Base-by-base conservation (phyloP, 1,140 invertebrate genomes). In the Drosophila kohkoa region DNA sequence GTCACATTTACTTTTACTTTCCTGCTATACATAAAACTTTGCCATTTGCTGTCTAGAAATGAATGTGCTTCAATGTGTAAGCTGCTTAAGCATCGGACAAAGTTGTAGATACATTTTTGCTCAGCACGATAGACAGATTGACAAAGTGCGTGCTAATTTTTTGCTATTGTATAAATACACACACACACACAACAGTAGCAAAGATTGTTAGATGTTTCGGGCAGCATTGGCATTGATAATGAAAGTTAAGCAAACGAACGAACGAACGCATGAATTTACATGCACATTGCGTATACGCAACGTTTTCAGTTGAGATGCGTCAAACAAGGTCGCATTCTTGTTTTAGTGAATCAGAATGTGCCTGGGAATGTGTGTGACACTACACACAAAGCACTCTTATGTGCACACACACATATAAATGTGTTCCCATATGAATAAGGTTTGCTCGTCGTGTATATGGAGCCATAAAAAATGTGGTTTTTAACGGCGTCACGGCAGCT, bases 201-300 rank as follows among this genome's bases (percentile, higher is more conserved):
- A 5, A 46, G 6, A 54, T 38, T 25, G 20, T 25, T 25, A 25
- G 20, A 25, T 25, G 20, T 25, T 25, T 25, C 20, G 20, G 20
- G 20, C 55, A 45, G 16, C 58, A 78, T 75, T 86, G 78, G 59
- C 75, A 85, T 85, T 82, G 82, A 87, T 87, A 87, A 75, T 82
- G 82, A 86, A 86, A 81, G 75, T 75, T 52, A 70, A 51, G 59
- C 73, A 69, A 65, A 75, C 6, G 10, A 41, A 25, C 20, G 20
- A 25, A 25, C 20, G 20, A 32, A 57, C 35, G 51, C 68, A 32
- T 65, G 70, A 66, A 58, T 59, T 59, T 43, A 52, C 67, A 76
- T 68, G 57, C 28, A 41, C 15, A 49, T 45, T 73, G 54, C 51
- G 74, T 78, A 85, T 80, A 83, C 81, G 81, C 81, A 82, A 7